Evolutionary conservation across 2,113 vertebrate genomes (phyloP).

Genomic region (Xenopus tropicalis): DNA sequence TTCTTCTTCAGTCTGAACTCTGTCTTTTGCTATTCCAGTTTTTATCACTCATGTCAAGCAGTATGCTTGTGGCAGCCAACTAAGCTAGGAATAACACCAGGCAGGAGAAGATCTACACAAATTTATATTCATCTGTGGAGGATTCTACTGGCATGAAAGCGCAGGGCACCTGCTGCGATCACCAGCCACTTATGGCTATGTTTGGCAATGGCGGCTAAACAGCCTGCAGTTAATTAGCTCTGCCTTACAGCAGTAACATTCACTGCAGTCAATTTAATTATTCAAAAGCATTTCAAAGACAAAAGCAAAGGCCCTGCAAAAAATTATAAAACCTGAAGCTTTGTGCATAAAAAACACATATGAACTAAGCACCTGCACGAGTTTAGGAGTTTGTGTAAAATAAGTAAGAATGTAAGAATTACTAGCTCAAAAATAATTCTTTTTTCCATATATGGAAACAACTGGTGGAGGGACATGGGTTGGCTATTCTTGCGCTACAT

Average conservation of each 20-base stretch:
- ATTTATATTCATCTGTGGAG: slow-evolving; percentile 37
- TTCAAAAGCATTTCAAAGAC: slow-evolving; percentile 35
- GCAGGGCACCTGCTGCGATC: slow-evolving; percentile 36
- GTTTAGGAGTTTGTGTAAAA: no score
- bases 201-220: slow-evolving; percentile 36
- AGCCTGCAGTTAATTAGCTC: slow-evolving; percentile 41
- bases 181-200: slow-evolving; percentile 39
- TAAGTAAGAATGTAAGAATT: neutral
- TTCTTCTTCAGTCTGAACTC: slow-evolving; percentile 28
- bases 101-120: slow-evolving; percentile 30
- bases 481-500: no score
- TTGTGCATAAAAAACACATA: no score
- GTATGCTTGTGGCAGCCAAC: slow-evolving; percentile 41
- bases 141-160: slow-evolving; percentile 36
- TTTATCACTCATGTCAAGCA: slow-evolving; percentile 34
- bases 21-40: slow-evolving; percentile 26
- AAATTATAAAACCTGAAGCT: neutral
- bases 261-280: slow-evolving; percentile 44
- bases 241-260: slow-evolving; percentile 40
- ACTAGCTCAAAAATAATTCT: no score
- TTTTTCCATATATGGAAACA: no score
- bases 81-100: slow-evolving; percentile 37
- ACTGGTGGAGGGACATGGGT: no score
- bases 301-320: slow-evolving; percentile 17
- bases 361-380: no score